Percentiles rank a stretch among this genome's conserved stretches.
Evolutionary conservation across 1,140 invertebrate genomes (phyloP).

Genomic region (Elysia chlorotica): DNA sequence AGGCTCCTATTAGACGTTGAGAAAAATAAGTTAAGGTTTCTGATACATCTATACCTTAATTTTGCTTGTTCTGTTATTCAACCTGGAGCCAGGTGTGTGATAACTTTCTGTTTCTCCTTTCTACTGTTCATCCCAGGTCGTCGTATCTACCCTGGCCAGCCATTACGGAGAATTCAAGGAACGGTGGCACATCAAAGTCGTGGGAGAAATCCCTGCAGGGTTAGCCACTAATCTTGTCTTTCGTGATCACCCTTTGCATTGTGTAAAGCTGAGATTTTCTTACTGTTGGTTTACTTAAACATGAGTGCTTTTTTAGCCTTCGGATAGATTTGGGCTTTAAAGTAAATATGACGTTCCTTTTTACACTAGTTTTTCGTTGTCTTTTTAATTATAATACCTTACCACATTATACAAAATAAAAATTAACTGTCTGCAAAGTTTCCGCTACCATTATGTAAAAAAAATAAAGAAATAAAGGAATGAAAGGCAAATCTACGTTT

Average conservation of each 20-base stretch:
- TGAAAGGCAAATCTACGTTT: not conserved
- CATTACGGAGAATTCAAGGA: slow-evolving; percentile 41
- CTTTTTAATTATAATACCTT: not conserved
- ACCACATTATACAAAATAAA: not conserved
- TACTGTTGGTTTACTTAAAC: not conserved
- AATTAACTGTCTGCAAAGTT: too few species aligned
- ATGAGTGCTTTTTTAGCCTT: not conserved
- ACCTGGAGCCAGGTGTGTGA: too few species aligned
- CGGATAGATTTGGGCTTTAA: not conserved
- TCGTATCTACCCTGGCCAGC: slow-evolving; percentile 38
- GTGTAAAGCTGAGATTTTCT: not conserved
- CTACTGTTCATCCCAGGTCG: too few species aligned
- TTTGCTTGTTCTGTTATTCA: too few species aligned
- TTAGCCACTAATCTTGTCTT: slow-evolving; percentile 18
- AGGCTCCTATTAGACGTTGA: too few species aligned
- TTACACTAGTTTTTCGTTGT: too few species aligned
- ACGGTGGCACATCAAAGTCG: slow-evolving; percentile 63
- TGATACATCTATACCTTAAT: too few species aligned
- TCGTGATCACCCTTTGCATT: not conserved
- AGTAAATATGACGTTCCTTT: not conserved
- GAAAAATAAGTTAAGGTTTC: too few species aligned
- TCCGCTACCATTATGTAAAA: too few species aligned
- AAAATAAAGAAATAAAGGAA: too few species aligned
- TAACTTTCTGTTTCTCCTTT: too few species aligned
- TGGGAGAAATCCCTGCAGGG: slow-evolving; percentile 45